Conservation (phyloP, 2,797 vertebrate genomes). For the Chromobotia macracanthus region DNA sequence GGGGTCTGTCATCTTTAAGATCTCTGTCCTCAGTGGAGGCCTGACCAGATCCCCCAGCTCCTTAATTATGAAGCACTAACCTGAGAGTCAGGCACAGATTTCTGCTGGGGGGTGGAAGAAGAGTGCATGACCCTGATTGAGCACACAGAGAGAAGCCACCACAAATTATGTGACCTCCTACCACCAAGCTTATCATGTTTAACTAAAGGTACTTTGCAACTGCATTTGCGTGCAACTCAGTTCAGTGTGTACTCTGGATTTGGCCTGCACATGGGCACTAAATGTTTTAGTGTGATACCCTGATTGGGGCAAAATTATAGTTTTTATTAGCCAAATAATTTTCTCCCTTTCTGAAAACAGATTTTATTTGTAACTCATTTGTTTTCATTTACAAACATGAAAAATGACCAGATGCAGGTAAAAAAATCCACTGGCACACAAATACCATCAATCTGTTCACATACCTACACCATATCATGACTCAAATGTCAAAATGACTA, state of each 20-base stretch:
- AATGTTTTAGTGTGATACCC: slow-evolving; percentile 30
- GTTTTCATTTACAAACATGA: slow-evolving; percentile 13
- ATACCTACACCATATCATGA: slow-evolving; percentile 36
- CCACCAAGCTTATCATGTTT: no score
- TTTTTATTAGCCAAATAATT: slow-evolving; percentile 32
- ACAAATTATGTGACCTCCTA: slow-evolving; percentile 69
- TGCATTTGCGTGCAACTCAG: slow-evolving; percentile 84
- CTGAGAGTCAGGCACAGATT: slow-evolving; percentile 84
- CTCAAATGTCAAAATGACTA: slow-evolving; percentile 44
- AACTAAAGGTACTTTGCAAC: slow-evolving; percentile 80
- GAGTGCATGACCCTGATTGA: slow-evolving; percentile 64
- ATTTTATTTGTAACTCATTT: slow-evolving; percentile 25
- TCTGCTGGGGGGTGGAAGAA: slow-evolving; percentile 76
- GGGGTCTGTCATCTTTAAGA: slow-evolving; percentile 82
- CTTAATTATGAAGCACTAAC: slow-evolving; percentile 84
- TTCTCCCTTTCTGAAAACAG: no score
- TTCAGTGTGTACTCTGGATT: slow-evolving; percentile 69
- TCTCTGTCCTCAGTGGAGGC: slow-evolving; percentile 75
- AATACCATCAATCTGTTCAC: slow-evolving; percentile 40
- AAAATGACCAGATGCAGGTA: slow-evolving; percentile 17
- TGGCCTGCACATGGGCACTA: slow-evolving; percentile 59
- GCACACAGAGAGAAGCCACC: slow-evolving; percentile 68
- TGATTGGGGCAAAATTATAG: slow-evolving; percentile 11
- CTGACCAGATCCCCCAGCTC: slow-evolving; percentile 76
- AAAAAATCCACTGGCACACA: slow-evolving; percentile 24